phyloP scores from a whole-genome alignment of 2,888 invertebrate species.

The Mythimna albipuncta region DNA sequence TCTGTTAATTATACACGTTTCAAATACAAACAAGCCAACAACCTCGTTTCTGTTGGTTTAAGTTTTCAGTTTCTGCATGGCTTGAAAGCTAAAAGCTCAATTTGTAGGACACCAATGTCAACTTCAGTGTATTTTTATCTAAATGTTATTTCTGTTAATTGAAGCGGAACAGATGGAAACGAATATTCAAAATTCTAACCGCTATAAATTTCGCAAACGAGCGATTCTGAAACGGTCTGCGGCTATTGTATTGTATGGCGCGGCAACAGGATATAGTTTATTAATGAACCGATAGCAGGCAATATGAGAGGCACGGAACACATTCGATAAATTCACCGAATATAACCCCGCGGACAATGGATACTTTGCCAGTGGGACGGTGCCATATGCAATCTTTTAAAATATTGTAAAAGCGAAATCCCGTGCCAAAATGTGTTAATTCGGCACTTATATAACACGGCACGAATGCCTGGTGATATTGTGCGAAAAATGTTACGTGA shows the following conservation, averaged over 20 bases:
- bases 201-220: constrained; percentile 77
- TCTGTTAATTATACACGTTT: constrained; percentile 48
- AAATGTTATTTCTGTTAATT: constrained; percentile 52
- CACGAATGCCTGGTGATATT: constrained; percentile 73
- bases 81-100: constrained; percentile 13
- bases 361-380: constrained; percentile 73
- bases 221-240: constrained; percentile 76
- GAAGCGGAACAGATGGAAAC: constrained; percentile 64
- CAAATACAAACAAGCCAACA: constrained; percentile 37
- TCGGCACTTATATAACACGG: constrained; percentile 76
- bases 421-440: constrained; percentile 84
- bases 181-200: constrained; percentile 76
- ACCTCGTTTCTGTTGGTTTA: constrained; percentile 14
- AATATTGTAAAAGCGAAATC: constrained; percentile 79
- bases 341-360: constrained; percentile 80
- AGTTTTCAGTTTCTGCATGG: constrained; percentile 15
- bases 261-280: constrained; percentile 82
- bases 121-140: constrained; percentile 24
- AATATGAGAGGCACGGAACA: constrained; percentile 78
- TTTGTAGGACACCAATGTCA: constrained; percentile 23
- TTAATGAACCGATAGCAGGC: constrained; percentile 84
- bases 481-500: constrained; percentile 74
- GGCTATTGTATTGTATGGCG: constrained; percentile 77
- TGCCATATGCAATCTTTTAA: constrained; percentile 78
- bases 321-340: constrained; percentile 81